Conservation (phyloP, 2,888 invertebrate genomes). For the Oligia strigilis region DNA sequence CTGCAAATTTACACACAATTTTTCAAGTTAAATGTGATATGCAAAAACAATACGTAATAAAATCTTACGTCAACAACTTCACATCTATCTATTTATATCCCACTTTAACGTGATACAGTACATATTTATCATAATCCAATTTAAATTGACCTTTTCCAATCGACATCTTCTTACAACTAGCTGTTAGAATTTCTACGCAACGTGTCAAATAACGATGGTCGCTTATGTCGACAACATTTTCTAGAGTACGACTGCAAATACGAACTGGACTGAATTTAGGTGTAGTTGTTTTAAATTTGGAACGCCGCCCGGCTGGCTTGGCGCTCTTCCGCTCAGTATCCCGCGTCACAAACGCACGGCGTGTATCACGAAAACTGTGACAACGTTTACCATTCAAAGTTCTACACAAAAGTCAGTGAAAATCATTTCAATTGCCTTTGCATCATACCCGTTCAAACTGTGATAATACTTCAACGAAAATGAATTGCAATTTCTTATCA, state of each 20-base stretch:
- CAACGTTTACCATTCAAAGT: conserved; percentile 59
- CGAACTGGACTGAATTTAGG: conserved; percentile 80
- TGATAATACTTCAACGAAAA: conserved; percentile 69
- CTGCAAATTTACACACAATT: background rate
- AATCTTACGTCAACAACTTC: conserved; percentile 25
- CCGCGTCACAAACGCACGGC: conserved; percentile 76
- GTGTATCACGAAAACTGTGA: conserved; percentile 77
- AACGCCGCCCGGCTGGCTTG: conserved; percentile 84
- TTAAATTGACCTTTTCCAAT: conserved; percentile 48
- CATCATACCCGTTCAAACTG: conserved; percentile 37
- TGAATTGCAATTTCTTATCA: conserved; percentile 71
- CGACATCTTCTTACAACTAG: conserved; percentile 23
- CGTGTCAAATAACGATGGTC: conserved; percentile 71
- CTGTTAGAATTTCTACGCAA: conserved; percentile 28
- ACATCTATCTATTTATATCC: conserved; percentile 46
- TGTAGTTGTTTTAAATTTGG: conserved; percentile 88
- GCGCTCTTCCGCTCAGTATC: conserved; percentile 80
- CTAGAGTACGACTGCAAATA: conserved; percentile 73
- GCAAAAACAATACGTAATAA: conserved; percentile 31
- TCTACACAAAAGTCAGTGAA: conserved; percentile 55
- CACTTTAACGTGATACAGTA: conserved; percentile 26
- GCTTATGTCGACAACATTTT: conserved; percentile 70
- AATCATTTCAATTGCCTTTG: conserved; percentile 46
- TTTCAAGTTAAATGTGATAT: background rate
- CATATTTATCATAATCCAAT: conserved; percentile 45